Conservation (phyloP, 1,140 invertebrate genomes). For the Drosophila rufa region DNA sequence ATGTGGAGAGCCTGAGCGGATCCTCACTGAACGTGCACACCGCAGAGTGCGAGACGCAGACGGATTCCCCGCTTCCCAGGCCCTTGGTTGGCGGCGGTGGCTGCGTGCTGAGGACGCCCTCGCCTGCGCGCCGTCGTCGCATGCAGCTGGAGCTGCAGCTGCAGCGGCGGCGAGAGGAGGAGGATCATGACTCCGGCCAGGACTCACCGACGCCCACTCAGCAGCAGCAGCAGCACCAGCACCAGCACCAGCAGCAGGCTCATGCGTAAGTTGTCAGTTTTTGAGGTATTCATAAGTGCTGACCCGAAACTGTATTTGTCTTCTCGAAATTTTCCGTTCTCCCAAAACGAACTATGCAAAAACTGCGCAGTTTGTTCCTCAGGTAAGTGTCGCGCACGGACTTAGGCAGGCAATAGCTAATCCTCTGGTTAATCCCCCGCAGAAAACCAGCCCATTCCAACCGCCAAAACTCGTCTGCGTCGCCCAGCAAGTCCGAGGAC, state of each 20-base stretch:
- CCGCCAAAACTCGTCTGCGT: slow-evolving; percentile 21
- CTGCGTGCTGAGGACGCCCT: slow-evolving; percentile 66
- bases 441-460: slow-evolving; percentile 57
- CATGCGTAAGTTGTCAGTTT: slow-evolving; percentile 70
- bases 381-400: slow-evolving; percentile 40
- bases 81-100: slow-evolving; percentile 49
- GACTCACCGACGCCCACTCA: slow-evolving; percentile 30
- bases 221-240: slow-evolving; percentile 15
- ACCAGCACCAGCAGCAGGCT: slow-evolving; percentile 45
- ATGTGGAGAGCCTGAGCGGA: slow-evolving; percentile 58
- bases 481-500: slow-evolving; percentile 23
- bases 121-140: slow-evolving; percentile 61
- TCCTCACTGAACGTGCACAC: slow-evolving; percentile 49
- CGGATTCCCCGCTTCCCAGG: slow-evolving; percentile 28
- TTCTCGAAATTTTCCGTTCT: slow-evolving; percentile 68
- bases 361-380: slow-evolving; percentile 81
- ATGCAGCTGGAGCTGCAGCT: slow-evolving; percentile 66
- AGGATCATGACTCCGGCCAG: slow-evolving; percentile 21
- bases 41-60: slow-evolving; percentile 65
- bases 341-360: slow-evolving; percentile 76
- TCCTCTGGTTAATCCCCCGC: not conserved
- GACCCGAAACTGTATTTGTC: slow-evolving; percentile 19
- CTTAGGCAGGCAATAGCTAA: not conserved
- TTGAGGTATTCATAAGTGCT: slow-evolving; percentile 25
- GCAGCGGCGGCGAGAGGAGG: slow-evolving; percentile 36